A percentile compares a stretch with the other conserved stretches of the same genome.
Conservation (phyloP, 1,140 invertebrate species). For the Drosophila arizonae region DNA sequence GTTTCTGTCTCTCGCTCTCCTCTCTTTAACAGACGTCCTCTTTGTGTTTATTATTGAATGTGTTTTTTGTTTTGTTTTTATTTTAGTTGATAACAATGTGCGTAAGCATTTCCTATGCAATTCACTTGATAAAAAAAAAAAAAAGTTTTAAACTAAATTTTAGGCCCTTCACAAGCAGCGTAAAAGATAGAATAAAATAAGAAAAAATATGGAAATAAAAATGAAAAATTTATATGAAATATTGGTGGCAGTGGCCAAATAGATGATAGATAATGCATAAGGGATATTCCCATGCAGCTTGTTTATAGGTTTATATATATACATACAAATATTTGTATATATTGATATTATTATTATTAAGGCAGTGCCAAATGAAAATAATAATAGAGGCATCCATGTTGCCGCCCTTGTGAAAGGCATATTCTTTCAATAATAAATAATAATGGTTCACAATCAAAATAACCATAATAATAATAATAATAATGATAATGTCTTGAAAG, state of each 20-base stretch:
- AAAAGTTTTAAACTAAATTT: constrained; percentile 27
- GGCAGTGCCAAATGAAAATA: constrained; percentile 46
- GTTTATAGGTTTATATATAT: constrained; percentile 6
- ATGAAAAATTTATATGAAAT: constrained; percentile 4
- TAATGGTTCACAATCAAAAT: constrained; percentile 17
- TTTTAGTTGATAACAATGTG: constrained; percentile 48
- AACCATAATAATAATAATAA: constrained; percentile 8
- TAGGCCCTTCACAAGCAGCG: constrained; percentile 44
- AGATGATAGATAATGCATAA: constrained; percentile 26
- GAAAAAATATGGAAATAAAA: constrained; percentile 21
- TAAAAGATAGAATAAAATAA: constrained; percentile 22
- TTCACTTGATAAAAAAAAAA: constrained; percentile 26
- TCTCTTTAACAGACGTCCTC: constrained; percentile 43
- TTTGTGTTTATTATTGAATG: constrained; percentile 17
- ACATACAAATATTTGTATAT: not conserved
- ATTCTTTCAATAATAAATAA: constrained; percentile 40
- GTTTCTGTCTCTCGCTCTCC: constrained; percentile 18
- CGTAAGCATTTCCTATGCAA: constrained; percentile 49
- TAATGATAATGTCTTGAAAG: constrained; percentile 49
- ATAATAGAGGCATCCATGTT: constrained; percentile 28
- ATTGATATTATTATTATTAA: constrained; percentile 19
- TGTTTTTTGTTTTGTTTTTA: constrained; percentile 29
- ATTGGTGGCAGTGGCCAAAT: constrained; percentile 43
- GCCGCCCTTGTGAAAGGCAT: constrained; percentile 43
- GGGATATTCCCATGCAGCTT: constrained; percentile 4